Evolutionary conservation across 1,140 invertebrate species (phyloP), one percentile per base, ranked within the genome.

Genomic region (Philopotamus ludificatus): DNA sequence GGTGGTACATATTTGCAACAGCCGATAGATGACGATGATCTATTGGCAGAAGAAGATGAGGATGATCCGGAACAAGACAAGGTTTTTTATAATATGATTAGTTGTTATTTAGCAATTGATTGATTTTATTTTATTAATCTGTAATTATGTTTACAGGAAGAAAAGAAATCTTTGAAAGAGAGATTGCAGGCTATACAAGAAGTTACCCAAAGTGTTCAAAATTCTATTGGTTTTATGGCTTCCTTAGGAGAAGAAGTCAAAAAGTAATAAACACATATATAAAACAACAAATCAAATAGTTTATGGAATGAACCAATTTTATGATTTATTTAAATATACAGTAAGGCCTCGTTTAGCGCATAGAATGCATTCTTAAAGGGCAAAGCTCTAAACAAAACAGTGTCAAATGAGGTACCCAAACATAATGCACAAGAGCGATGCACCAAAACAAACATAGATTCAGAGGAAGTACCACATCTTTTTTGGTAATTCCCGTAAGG

Each of bases 111-210:
- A 55, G 3, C 4, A 12, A 3, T 23, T 22, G n/a, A 16, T 3
- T 4, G n/a, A 2, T 58, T 25, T 47, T 8, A 8, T 47, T 18
- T n/a, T 47, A 49, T 58, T 16, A 64, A 53, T 62, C 15, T 25
- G 18, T 67, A 60, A 53, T 47, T 59, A 59, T 68, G 45, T 67
- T 65, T 58, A 77, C 73, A 94, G 89, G 95, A 97, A 77, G 95
- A 97, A 74, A 98, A 97, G 75, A 97, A 97, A 79, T 93, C 90
- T 72, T 82, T 98, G 65, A 95, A 96, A 75, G 95, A 97, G 78
- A 85, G 92, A 60, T 76, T 98, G 3, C 94, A 96, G 78, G 91
- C 94, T 1, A 94, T 97, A 65, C 95, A 98, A 78, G 95, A 98
- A 79, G 94, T 97, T 20, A 95, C 93, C 21, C 88, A 94, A 80